Percentiles rank a stretch among this genome's conserved stretches.
Evolutionary conservation across 2,888 invertebrate species (phyloP).

Genomic region (Carpatolechia fugitivella): DNA sequence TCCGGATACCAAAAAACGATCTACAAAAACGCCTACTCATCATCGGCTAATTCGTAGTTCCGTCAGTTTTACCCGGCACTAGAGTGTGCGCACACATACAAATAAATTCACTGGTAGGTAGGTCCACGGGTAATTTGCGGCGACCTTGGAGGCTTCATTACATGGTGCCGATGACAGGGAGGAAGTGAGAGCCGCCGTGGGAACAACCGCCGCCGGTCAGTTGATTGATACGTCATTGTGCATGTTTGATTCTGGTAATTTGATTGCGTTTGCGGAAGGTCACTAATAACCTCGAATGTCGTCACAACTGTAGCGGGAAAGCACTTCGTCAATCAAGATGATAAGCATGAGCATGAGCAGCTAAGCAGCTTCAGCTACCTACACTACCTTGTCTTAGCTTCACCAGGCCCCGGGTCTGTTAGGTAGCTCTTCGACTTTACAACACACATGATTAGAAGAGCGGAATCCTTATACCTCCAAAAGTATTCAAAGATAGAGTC

Average conservation of each 20-base stretch:
- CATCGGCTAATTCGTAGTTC: background rate
- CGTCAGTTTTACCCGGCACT: background rate
- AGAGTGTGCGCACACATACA: background rate
- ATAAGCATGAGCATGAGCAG: no score
- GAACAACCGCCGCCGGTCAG: no score
- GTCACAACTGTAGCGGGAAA: no score
- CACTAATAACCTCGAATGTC: background rate
- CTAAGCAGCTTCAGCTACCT: no score
- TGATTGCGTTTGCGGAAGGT: background rate
- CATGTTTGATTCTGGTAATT: background rate
- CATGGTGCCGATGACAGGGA: background rate
- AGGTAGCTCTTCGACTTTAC: no score
- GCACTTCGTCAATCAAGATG: no score
- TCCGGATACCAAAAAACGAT: background rate
- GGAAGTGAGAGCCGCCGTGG: background rate
- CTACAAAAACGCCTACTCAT: background rate
- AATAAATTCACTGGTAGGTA: background rate
- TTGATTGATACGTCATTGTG: no score
- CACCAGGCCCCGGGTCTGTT: no score
- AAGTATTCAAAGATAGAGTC: no score
- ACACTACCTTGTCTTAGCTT: no score
- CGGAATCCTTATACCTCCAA: no score
- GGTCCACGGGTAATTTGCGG: background rate
- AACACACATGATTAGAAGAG: no score
- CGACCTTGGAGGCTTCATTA: background rate